Evolutionary conservation across 2,113 vertebrate genomes (phyloP).

Genomic region (Zosterops borbonicus): DNA sequence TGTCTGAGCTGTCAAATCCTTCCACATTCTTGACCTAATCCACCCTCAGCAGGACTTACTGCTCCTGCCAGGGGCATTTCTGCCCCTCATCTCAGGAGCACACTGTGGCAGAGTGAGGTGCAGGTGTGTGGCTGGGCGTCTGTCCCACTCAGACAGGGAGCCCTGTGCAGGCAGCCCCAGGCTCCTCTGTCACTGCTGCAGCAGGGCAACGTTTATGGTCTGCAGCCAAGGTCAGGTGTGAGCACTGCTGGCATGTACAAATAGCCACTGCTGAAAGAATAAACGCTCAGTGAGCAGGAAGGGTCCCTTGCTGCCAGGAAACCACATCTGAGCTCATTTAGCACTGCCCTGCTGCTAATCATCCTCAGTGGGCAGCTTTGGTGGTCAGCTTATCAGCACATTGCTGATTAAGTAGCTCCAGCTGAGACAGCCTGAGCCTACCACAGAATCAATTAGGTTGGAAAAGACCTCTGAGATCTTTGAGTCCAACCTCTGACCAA

Average conservation of each 20-base stretch:
- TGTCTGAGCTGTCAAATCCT: background rate
- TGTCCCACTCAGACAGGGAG: rapidly evolving
- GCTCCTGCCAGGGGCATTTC: background rate
- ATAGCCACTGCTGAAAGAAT: background rate
- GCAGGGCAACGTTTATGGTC: background rate
- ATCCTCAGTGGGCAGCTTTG: background rate
- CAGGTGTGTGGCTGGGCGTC: rapidly evolving
- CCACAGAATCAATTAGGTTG: background rate
- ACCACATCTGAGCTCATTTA: background rate
- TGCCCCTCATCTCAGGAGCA: background rate
- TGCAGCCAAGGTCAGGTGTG: background rate
- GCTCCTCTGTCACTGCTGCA: background rate
- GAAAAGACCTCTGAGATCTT: background rate
- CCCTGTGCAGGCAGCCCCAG: background rate
- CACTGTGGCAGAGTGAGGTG: rapidly evolving
- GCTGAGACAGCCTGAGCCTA: background rate
- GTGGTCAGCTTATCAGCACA: background rate
- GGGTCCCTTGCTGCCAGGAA: background rate
- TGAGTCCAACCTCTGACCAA: background rate
- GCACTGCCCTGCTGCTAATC: background rate
- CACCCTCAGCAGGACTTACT: background rate
- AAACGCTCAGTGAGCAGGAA: background rate
- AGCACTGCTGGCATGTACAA: background rate
- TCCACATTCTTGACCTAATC: background rate
- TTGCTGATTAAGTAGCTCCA: background rate